A percentile compares a stretch with the other conserved stretches of the same genome.
These are phyloP conservation scores for Rhinichthys klamathensis DNA, from an alignment of 2,113 vertebrate species.

Conservation along the genomic window DNA sequence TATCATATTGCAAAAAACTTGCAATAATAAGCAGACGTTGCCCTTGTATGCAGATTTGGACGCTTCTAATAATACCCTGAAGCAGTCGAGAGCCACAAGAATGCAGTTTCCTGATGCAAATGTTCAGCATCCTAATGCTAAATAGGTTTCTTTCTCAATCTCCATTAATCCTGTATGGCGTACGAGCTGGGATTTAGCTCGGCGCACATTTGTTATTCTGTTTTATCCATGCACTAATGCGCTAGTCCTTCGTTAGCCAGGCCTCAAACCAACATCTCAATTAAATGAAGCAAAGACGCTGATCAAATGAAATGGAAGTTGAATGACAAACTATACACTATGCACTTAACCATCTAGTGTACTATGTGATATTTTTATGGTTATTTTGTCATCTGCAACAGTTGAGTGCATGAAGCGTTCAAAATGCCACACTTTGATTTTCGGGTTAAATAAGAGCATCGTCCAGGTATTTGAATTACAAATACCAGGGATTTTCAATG, in stretches of 20 bases:
- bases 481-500: too few relatives aligned
- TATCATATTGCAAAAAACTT: slow-evolving; percentile 37
- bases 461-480: too few relatives aligned
- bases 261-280: background rate
- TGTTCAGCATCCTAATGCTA: slow-evolving; percentile 1
- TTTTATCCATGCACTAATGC: slow-evolving; percentile 1
- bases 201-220: background rate
- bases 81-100: background rate
- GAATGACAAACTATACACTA: background rate
- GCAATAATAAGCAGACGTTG: slow-evolving; percentile 64
- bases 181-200: slow-evolving; percentile 25
- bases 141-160: background rate
- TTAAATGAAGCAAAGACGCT: background rate
- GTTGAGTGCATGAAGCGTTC: too few relatives aligned
- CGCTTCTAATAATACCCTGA: background rate
- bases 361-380: too few relatives aligned
- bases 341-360: background rate
- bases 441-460: too few relatives aligned
- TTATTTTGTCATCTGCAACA: too few relatives aligned
- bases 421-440: too few relatives aligned
- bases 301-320: background rate
- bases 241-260: background rate
- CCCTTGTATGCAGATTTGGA: background rate
- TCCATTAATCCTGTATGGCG: slow-evolving; percentile 26
- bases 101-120: background rate